Conservation (phyloP, 1,140 invertebrate species). For the Bombus waltoni region DNA sequence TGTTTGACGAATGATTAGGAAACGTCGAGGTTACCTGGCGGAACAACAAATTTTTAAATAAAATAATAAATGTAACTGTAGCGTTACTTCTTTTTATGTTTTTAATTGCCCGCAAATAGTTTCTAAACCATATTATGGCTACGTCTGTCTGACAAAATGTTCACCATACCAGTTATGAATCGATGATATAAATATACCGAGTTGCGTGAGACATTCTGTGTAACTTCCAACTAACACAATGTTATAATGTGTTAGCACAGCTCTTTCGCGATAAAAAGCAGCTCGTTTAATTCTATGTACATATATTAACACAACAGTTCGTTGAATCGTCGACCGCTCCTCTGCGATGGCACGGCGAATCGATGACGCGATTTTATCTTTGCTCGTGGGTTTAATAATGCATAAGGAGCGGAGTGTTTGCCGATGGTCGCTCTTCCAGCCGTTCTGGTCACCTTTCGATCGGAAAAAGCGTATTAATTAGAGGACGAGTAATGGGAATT, state of each 20-base stretch:
- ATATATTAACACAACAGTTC: neutral
- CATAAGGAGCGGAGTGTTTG: conserved; percentile 33
- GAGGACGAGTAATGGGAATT: conserved; percentile 71
- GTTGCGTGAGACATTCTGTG: neutral
- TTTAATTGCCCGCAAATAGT: too few relatives aligned
- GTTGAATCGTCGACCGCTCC: neutral
- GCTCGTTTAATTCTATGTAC: neutral
- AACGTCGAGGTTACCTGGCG: too few relatives aligned
- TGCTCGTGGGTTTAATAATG: conserved; percentile 36
- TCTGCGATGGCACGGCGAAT: too few relatives aligned
- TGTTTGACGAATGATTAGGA: neutral
- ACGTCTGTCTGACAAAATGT: too few relatives aligned
- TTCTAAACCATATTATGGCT: too few relatives aligned
- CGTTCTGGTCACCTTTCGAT: conserved; percentile 1
- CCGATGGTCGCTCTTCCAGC: neutral
- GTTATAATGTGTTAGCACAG: neutral
- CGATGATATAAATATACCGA: too few relatives aligned
- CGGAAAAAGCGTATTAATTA: conserved; percentile 69
- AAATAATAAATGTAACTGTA: too few relatives aligned
- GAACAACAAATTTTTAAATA: too few relatives aligned
- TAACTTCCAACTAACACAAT: neutral
- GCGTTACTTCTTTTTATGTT: too few relatives aligned
- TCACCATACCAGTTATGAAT: too few relatives aligned
- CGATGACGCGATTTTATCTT: conserved; percentile 14
- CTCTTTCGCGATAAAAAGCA: neutral